These are phyloP conservation scores for Tylochromis polylepis DNA, from an alignment of 2,113 vertebrate species.

Conservation along the genomic window DNA sequence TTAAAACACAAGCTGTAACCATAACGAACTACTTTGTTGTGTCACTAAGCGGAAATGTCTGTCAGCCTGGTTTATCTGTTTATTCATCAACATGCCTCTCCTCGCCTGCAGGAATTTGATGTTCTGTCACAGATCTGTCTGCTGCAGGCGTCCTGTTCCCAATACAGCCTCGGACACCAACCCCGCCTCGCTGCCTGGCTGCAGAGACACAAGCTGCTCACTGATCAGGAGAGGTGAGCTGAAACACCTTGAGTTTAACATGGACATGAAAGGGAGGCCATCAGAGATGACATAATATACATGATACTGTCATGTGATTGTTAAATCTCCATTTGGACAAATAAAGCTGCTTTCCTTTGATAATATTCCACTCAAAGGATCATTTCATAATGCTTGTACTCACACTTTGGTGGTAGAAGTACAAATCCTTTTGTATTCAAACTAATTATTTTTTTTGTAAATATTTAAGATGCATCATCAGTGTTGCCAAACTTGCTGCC, in stretches of 20 bases:
- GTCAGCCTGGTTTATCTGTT: not conserved
- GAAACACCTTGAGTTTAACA: not conserved
- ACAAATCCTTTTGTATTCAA: not conserved
- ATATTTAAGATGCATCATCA: too few species aligned
- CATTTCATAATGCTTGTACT: not conserved
- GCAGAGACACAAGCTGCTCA: conserved; percentile 67
- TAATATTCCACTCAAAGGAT: not conserved
- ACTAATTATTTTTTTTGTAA: not conserved
- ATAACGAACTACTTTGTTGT: not conserved
- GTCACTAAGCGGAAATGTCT: too few species aligned
- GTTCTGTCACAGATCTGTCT: conserved; percentile 80
- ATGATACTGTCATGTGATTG: not conserved
- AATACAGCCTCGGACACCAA: conserved; percentile 67
- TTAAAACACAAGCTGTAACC: not conserved
- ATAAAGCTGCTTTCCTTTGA: not conserved
- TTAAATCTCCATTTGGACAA: not conserved
- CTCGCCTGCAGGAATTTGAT: conserved; percentile 79
- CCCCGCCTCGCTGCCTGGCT: conserved; percentile 71
- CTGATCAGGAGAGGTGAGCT: conserved; percentile 84
- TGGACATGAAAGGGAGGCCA: not conserved
- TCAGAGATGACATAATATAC: not conserved
- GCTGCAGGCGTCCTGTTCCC: conserved; percentile 78
- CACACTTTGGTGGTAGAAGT: not conserved
- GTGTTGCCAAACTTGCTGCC: not conserved
- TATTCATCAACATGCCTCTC: not conserved